A percentile compares a stretch with the other conserved stretches of the same genome.
These are phyloP conservation scores for Hartigia nigra DNA, from an alignment of 2,888 invertebrate genomes.

Conservation along the genomic window DNA sequence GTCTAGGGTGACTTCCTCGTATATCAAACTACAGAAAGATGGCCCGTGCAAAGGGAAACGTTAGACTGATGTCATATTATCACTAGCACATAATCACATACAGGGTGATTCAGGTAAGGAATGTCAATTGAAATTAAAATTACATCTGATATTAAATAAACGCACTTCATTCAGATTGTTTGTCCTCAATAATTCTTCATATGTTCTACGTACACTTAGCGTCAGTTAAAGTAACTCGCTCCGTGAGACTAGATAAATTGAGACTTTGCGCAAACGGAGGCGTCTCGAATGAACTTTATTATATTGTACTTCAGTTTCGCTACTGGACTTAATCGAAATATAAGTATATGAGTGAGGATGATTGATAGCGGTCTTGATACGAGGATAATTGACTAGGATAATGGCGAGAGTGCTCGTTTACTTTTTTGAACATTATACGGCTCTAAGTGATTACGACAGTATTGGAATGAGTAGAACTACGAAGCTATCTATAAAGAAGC, in stretches of 20 bases:
- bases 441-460: not conserved
- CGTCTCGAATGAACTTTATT: not conserved
- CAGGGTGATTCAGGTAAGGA: no score
- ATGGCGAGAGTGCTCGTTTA: not conserved
- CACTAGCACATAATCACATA: no score
- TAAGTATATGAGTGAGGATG: not conserved
- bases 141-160: not conserved
- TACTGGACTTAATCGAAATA: not conserved
- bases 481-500: not conserved
- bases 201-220: no score
- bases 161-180: no score
- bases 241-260: not conserved
- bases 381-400: not conserved
- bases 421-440: not conserved
- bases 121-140: not conserved
- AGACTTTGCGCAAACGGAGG: not conserved
- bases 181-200: not conserved
- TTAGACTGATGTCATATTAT: no score
- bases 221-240: not conserved
- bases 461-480: not conserved
- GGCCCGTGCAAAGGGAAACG: no score
- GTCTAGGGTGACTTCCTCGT: not conserved
- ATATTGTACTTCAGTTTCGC: not conserved
- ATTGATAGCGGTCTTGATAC: not conserved
- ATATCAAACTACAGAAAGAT: no score